Base-by-base conservation (phyloP, 2,797 vertebrate species). In the Myotis findleyi region DNA sequence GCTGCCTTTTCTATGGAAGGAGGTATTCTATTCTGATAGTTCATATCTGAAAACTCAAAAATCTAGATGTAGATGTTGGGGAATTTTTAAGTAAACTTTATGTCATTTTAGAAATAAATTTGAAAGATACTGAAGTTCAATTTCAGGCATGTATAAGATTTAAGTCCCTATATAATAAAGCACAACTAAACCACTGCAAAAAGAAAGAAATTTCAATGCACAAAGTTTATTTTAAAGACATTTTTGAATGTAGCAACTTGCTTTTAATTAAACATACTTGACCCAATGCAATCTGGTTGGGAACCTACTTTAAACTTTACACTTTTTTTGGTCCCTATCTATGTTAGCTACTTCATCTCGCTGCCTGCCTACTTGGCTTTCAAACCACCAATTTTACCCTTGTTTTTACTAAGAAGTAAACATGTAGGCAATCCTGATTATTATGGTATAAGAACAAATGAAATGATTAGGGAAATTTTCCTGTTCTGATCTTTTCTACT, bases 91-190 rank as follows among this genome's bases (percentile, higher is more conserved):
- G 38, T 95, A 66, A 44, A 71, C 3, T 59, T 69, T 38, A 51
- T 59, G 27, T 72, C 66, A 66, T 89, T 94, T 93, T 66, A 91
- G 64, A 94, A 95, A 53, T 55, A 94, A 72, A 84, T 36, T 66
- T 47, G 53, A 87, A 93, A 87, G 49, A 44, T 38, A 62, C 30
- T 79, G 41, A 94, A 82, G 23, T 33, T 14, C 64, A 76, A 0
- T 95, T 53, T 47, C 59, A 68, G 59, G 59, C 49, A 16, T 49
- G 0, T 17, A 20, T 86, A 59, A 55, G 81, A 87, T 89, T 82
- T 41, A 94, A 47, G 72, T 75, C 17, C 30, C 41, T 12, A 33
- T 85, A 85, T 27, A 57, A 68, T 68, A 53, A 81, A 81, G 14
- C 4, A 91, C n/a, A 80, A 71, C 27, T 69, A 64, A 51, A 81